Conservation (phyloP, 2,113 vertebrate species). For the Trogon surrucura region DNA sequence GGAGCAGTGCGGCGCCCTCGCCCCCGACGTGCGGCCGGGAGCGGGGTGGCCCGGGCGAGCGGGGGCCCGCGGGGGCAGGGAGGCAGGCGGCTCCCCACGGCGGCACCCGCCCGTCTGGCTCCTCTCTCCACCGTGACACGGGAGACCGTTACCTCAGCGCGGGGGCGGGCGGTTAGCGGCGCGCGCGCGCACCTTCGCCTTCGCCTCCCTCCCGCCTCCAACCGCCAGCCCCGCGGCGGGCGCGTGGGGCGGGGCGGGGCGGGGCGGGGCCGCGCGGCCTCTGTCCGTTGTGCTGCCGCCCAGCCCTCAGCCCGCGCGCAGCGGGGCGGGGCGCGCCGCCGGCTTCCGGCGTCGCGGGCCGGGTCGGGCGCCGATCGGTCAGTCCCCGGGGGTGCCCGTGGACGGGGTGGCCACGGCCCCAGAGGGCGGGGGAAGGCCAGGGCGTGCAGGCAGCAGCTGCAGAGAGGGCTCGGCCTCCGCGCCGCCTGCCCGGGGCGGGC, state of each 20-base stretch:
- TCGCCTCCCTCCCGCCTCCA: neutral
- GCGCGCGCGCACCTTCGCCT: slow-evolving; percentile 23
- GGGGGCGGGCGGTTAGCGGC: neutral
- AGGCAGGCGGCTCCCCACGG: neutral
- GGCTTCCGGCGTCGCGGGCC: no score
- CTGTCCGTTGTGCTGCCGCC: no score
- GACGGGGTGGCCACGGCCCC: neutral
- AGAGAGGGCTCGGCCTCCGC: no score
- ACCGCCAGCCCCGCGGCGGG: neutral
- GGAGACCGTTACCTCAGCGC: neutral
- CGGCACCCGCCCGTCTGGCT: neutral
- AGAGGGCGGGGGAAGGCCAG: neutral
- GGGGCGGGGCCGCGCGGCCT: neutral
- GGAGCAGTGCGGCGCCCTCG: neutral
- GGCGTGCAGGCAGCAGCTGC: neutral
- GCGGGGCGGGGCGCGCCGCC: no score
- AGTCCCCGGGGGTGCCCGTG: no score
- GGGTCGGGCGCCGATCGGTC: no score
- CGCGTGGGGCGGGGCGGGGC: neutral
- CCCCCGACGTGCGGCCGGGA: neutral
- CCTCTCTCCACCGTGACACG: neutral
- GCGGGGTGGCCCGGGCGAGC: neutral
- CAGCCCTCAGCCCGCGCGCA: no score
- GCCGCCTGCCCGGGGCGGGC: no score
- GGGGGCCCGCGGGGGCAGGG: no score